Percentiles rank a stretch among this genome's conserved stretches.
phyloP scores from a whole-genome alignment of 2,797 vertebrate genomes.

The Lepidocolaptes lacrymiger region DNA sequence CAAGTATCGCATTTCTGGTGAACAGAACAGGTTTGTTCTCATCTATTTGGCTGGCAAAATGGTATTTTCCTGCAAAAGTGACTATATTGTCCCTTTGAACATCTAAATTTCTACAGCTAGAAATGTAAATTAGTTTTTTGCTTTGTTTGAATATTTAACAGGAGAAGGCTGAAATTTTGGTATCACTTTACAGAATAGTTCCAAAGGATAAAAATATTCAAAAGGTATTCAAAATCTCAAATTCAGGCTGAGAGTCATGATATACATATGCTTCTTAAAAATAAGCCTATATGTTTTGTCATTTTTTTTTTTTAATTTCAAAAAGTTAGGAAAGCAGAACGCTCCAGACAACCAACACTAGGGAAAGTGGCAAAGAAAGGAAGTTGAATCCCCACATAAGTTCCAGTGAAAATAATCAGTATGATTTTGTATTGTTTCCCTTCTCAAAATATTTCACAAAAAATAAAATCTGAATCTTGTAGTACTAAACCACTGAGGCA shows the following conservation, averaged over 20 bases:
- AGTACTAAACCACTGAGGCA: background rate
- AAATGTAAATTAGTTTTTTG: background rate
- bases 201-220: background rate
- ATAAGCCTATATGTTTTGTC: background rate
- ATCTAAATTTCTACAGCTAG: background rate
- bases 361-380: background rate
- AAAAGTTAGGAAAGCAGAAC: background rate
- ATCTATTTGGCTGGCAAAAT: background rate
- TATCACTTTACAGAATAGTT: background rate
- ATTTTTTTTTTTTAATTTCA: background rate
- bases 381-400: background rate
- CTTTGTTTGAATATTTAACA: background rate
- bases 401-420: background rate
- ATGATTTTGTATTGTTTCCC: background rate
- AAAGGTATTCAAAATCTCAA: background rate
- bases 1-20: background rate
- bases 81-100: background rate
- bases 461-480: background rate
- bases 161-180: background rate
- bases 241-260: background rate
- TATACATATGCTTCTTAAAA: background rate
- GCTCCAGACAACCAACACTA: background rate
- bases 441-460: background rate
- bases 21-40: background rate
- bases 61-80: background rate